phyloP scores from a whole-genome alignment of 2,797 vertebrate genomes.

The Peromyscus aztecus region DNA sequence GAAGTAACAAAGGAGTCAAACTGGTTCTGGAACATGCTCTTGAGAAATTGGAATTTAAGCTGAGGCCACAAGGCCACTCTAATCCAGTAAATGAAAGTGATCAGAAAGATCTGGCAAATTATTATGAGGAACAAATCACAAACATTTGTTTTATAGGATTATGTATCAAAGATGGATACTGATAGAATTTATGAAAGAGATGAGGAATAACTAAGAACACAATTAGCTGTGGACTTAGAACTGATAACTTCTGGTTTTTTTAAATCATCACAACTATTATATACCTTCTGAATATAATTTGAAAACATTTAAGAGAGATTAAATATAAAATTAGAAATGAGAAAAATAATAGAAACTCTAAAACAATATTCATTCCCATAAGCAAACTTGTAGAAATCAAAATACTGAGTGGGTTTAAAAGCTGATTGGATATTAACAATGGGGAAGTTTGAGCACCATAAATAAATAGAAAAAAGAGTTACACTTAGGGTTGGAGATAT shows the following conservation, averaged over 20 bases:
- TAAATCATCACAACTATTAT: neutral
- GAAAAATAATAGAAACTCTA: neutral
- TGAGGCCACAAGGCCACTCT: neutral
- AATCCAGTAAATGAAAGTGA: neutral
- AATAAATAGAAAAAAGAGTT: neutral
- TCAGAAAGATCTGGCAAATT: neutral
- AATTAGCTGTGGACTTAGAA: neutral
- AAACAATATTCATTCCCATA: conserved; percentile 30
- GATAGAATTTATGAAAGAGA: neutral
- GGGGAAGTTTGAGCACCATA: neutral
- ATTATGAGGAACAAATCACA: neutral
- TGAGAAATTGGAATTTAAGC: neutral
- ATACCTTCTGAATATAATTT: neutral
- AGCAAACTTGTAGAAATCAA: neutral
- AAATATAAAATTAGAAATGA: conserved; percentile 10
- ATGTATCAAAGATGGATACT: neutral
- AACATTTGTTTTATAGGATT: neutral
- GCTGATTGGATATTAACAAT: neutral
- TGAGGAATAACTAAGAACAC: neutral
- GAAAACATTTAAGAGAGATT: conserved; percentile 16
- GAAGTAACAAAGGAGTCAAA: neutral
- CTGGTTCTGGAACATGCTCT: neutral
- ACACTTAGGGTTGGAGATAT: neutral
- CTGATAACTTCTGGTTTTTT: neutral
- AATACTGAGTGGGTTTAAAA: neutral